Evolutionary conservation across 2,113 vertebrate genomes (phyloP).

Genomic region (Prochilodus magdalenae): DNA sequence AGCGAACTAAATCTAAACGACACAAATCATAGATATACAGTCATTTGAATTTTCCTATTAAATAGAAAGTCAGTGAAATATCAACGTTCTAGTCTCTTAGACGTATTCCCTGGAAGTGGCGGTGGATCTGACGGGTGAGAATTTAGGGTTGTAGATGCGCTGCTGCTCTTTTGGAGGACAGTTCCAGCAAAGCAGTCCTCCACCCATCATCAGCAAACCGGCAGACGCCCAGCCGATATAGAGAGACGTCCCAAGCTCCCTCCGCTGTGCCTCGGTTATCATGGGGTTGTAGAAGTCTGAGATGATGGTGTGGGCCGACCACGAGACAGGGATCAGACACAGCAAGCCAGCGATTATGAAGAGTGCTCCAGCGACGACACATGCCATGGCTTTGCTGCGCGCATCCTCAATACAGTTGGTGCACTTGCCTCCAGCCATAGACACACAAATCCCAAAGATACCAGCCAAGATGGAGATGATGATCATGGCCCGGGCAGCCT

Average conservation of each 20-base stretch:
- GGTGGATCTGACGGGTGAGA: slow-evolving; percentile 57
- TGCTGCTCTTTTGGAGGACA: slow-evolving; percentile 82
- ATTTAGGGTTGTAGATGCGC: slow-evolving; percentile 66
- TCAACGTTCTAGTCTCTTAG: slow-evolving; percentile 41
- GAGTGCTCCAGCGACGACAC: slow-evolving; percentile 69
- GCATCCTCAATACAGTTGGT: slow-evolving; percentile 90
- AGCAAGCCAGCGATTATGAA: slow-evolving; percentile 72
- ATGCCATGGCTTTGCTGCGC: slow-evolving; percentile 77
- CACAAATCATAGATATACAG: neutral
- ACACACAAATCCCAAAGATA: slow-evolving; percentile 77
- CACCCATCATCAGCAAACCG: slow-evolving; percentile 81
- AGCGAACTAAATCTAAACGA: neutral
- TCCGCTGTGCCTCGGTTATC: slow-evolving; percentile 57
- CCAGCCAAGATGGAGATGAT: slow-evolving; percentile 86
- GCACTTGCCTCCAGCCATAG: slow-evolving; percentile 90
- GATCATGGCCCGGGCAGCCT: slow-evolving; percentile 88
- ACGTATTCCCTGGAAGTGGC: slow-evolving; percentile 71
- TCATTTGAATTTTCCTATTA: neutral
- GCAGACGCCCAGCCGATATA: slow-evolving; percentile 91
- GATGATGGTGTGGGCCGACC: slow-evolving; percentile 88
- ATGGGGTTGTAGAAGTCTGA: slow-evolving; percentile 85
- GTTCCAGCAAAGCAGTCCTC: slow-evolving; percentile 86
- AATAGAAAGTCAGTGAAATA: neutral
- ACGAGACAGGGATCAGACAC: slow-evolving; percentile 79
- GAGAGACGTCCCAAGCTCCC: slow-evolving; percentile 83